Base-by-base conservation (phyloP, 2,113 vertebrate genomes). In the Salvator merianae region DNA sequence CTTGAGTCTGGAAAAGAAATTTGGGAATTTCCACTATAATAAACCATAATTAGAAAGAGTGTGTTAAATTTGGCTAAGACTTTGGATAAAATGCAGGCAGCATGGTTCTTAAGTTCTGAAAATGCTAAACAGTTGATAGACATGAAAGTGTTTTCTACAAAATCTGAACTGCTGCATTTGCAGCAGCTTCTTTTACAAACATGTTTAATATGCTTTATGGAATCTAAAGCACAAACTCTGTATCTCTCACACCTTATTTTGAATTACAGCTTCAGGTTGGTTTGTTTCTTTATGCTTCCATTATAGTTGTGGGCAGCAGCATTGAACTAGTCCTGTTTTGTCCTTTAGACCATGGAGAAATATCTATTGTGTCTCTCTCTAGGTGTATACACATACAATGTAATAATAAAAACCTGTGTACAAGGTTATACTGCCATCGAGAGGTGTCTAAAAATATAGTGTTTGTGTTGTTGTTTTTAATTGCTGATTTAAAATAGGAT, bases 361-460 rank as follows among this genome's bases (percentile, higher is more conserved):
- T 1, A 76, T 47, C 18, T 78, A 70, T 28, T 75, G 10, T 87
- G 8, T 28, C 82, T 71, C 36, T 86, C 73, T 78, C 90, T 53
- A 75, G 63, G 82, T 24, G 71, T 87, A 72, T 77, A 6, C 30
- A 85, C 69, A 77, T 36, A 69, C 81, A 59, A 75, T 75, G 79
- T 75, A 32, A 82, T 86, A 88, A 82, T 43, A 88, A 72, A 72
- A 66, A 80, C 36, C 34, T 8, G 24, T 89, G 84, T 90, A 86
- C 88, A 91, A 94, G 88, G 79, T 91, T 94, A 81, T 93, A 91
- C 93, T 94, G 92, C 94, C 92, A 93, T 94, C 89, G 93, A 94
- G 93, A 94, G 92, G 94, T 93, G 79, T 83, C 90, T 89, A 59
- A n/a, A 87, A 89, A 93, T 91, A 92, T 71, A 85, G 91, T 90